Percentiles rank a stretch among this genome's conserved stretches.
Evolutionary conservation across 2,888 invertebrate species (phyloP).

Genomic region (Lithophane ornitopus): DNA sequence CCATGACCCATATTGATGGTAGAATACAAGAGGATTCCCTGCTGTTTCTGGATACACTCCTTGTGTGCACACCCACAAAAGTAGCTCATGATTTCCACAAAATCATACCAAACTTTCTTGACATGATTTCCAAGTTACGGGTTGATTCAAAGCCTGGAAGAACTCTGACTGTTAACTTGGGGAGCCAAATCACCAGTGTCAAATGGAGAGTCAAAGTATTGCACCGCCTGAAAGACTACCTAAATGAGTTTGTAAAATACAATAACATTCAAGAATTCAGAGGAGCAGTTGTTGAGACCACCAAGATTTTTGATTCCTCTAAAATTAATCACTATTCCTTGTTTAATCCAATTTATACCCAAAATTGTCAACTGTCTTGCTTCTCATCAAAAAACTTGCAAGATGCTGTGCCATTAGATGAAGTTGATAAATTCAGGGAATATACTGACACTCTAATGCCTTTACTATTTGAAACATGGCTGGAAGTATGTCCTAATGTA

Average conservation of each 20-base stretch:
- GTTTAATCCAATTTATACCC: slow-evolving; percentile 78
- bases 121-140: slow-evolving; percentile 95
- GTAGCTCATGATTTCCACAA: slow-evolving; percentile 92
- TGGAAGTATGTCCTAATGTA: slow-evolving; percentile 93
- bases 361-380: slow-evolving; percentile 82
- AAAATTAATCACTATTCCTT: slow-evolving; percentile 79
- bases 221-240: slow-evolving; percentile 91
- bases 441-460: slow-evolving; percentile 94
- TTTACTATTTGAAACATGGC: slow-evolving; percentile 95
- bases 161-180: slow-evolving; percentile 93
- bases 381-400: slow-evolving; percentile 84
- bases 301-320: slow-evolving; percentile 74
- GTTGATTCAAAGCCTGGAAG: slow-evolving; percentile 92
- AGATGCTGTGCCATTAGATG: slow-evolving; percentile 79
- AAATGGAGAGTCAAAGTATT: slow-evolving; percentile 95
- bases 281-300: slow-evolving; percentile 62
- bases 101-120: slow-evolving; percentile 95
- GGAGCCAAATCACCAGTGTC: slow-evolving; percentile 93
- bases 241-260: slow-evolving; percentile 79
- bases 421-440: slow-evolving; percentile 89
- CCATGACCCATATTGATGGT: slow-evolving; percentile 96
- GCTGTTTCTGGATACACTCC: slow-evolving; percentile 94
- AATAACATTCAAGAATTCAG: slow-evolving; percentile 72
- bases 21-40: slow-evolving; percentile 96
- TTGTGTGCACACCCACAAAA: slow-evolving; percentile 92